These are phyloP conservation scores for Tinamus guttatus DNA, from an alignment of 2,113 vertebrate species.

Conservation along the genomic window DNA sequence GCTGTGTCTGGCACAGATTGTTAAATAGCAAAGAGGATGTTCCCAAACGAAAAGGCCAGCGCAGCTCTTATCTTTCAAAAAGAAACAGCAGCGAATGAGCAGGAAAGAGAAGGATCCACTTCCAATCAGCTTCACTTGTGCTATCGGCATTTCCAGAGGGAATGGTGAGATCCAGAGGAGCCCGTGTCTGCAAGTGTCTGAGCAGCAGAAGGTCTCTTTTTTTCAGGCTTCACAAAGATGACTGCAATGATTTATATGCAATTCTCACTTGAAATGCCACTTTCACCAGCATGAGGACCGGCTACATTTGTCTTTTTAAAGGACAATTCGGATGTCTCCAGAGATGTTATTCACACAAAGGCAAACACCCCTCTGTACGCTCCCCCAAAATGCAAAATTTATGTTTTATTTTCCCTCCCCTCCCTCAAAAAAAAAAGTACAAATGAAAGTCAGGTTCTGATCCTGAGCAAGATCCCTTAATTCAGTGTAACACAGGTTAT, in stretches of 20 bases:
- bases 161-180: not conserved
- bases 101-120: slow-evolving; percentile 31
- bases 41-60: slow-evolving; percentile 52
- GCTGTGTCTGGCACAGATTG: slow-evolving; percentile 14
- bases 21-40: slow-evolving; percentile 3
- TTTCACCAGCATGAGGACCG: not conserved
- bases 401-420: not conserved
- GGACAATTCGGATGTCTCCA: not conserved
- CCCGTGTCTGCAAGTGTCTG: rapidly evolving
- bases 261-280: not conserved
- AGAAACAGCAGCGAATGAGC: slow-evolving; percentile 27
- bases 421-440: too few species aligned
- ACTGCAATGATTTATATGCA: not conserved
- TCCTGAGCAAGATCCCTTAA: not conserved
- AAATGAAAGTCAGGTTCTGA: not conserved
- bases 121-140: not conserved
- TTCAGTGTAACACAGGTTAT: not conserved
- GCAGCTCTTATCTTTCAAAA: not conserved
- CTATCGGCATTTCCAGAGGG: slow-evolving; percentile 14
- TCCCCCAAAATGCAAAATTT: not conserved
- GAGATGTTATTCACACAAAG: not conserved
- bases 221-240: not conserved
- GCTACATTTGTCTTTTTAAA: not conserved
- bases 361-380: rapidly evolving
- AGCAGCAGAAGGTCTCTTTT: not conserved